Base-by-base conservation (phyloP, 2,888 invertebrate genomes). In the Lithodes maja region DNA sequence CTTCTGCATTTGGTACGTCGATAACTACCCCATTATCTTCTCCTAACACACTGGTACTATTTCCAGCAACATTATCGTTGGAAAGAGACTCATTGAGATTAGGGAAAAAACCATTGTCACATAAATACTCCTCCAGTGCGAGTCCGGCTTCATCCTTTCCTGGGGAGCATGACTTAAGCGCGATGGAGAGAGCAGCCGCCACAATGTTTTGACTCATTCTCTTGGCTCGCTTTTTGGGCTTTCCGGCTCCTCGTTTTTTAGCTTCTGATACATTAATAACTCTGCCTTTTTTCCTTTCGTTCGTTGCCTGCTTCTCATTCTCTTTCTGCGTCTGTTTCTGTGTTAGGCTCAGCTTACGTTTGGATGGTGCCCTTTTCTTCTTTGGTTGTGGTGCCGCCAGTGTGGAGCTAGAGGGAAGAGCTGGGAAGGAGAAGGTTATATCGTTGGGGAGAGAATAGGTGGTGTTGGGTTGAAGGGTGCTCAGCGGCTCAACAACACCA, bases 101-200 rank as follows among this genome's bases (percentile, higher is more conserved):
- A 61, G 7, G 5, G 5, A 12, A 61, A 61, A 12, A 61, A 61
- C 0, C 61, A 61, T 61, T 12, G 12, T 7, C 61, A 61, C 7
- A 7, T 5, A 61, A 61, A 12, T 5, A 61, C 7, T 61, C 61
- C 12, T 5, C 61, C 12, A 12, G 12, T 61, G 12, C 5, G 7
- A 61, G 61, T 12, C 61, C 12, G 61, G 12, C 61, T 7, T 61
- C 61, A 85, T 79, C 77, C 74, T 87, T 87, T 50, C n/a, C 52
- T 49, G 87, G 87, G 9, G 87, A 77, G 1, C 83, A 52, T n/a
- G 83, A 78, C 33, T 83, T 87, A 5, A 87, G 15, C 0, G 87
- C 87, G 69, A 87, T 53, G 5, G 87, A 87, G 49, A 87, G 68
- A 50, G 87, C 87, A 52, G 78, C 79, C 54, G 78, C 53, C 7